Percentiles rank a stretch among this genome's conserved stretches.
phyloP scores from a whole-genome alignment of 2,797 vertebrate species.

The Poecilia wingei region DNA sequence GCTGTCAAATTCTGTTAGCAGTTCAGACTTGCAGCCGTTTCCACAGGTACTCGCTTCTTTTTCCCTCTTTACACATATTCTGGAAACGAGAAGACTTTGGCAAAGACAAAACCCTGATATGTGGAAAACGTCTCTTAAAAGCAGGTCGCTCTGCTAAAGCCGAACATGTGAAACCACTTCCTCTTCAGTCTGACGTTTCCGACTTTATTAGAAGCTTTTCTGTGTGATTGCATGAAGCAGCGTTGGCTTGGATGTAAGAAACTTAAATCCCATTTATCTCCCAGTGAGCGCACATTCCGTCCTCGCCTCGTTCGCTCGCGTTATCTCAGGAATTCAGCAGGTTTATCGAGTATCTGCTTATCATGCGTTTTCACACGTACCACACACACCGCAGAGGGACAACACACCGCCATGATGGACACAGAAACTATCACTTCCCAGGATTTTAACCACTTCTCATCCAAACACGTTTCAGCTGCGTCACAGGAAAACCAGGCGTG shows the following conservation, averaged over 20 bases:
- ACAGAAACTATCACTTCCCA: neutral
- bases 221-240: slow-evolving; percentile 15
- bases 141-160: slow-evolving; percentile 15
- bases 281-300: neutral
- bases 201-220: slow-evolving; percentile 18
- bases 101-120: slow-evolving; percentile 12
- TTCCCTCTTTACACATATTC: neutral
- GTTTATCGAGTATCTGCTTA: slow-evolving; percentile 35
- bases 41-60: slow-evolving; percentile 42
- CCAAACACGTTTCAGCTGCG: neutral
- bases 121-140: slow-evolving; percentile 24
- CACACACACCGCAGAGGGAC: slow-evolving; percentile 10
- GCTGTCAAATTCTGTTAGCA: slow-evolving; percentile 41
- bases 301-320: neutral
- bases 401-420: slow-evolving; percentile 7
- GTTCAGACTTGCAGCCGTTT: slow-evolving; percentile 24
- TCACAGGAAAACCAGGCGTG: too few species aligned
- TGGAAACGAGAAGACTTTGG: neutral
- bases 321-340: slow-evolving; percentile 41
- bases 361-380: slow-evolving; percentile 30
- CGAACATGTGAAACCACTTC: slow-evolving; percentile 32
- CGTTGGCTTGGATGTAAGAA: neutral
- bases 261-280: neutral
- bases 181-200: slow-evolving; percentile 17
- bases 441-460: neutral